A percentile compares a stretch with the other conserved stretches of the same genome.
Evolutionary conservation across 2,113 vertebrate species (phyloP).

Genomic region (Scomber scombrus): DNA sequence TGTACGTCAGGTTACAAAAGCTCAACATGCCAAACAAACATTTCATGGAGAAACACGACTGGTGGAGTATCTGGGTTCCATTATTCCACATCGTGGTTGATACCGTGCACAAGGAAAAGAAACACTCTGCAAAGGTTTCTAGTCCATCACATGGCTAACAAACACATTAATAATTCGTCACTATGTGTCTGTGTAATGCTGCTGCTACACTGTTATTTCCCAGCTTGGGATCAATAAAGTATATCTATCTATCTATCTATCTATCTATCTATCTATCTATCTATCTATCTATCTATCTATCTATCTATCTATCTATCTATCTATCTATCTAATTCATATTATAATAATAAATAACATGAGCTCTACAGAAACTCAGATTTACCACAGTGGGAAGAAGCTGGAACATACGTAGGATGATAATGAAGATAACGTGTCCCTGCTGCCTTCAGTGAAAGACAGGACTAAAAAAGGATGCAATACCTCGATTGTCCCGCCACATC

Average conservation of each 20-base stretch:
- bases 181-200: no score
- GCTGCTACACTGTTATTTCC: no score
- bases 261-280: no score
- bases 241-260: no score
- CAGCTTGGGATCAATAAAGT: no score
- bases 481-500: conserved; percentile 15
- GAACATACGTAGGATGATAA: neutral
- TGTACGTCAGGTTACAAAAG: neutral
- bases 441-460: conserved; percentile 16
- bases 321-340: no score
- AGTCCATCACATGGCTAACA: neutral
- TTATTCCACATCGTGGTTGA: no score
- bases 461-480: conserved; percentile 5
- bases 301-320: no score
- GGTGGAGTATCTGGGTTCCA: neutral
- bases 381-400: neutral
- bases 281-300: no score
- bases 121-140: neutral
- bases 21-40: neutral
- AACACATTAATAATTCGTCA: conserved; percentile 26
- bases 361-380: neutral
- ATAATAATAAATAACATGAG: neutral
- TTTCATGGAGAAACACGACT: conserved; percentile 20
- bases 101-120: neutral
- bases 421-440: neutral